Conservation (phyloP, 2,113 vertebrate species). For the Mohoua ochrocephala region DNA sequence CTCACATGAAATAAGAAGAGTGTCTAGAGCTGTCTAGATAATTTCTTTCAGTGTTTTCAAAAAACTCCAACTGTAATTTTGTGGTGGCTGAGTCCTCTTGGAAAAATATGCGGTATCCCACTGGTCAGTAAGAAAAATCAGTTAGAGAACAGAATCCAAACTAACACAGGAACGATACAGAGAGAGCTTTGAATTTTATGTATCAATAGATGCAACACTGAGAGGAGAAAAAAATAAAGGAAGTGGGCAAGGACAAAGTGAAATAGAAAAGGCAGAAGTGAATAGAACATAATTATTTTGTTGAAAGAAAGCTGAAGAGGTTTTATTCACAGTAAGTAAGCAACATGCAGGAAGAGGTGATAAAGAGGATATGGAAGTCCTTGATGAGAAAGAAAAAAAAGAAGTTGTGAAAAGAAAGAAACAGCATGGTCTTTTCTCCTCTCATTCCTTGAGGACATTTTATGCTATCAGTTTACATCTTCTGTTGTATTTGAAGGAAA, state of each 20-base stretch:
- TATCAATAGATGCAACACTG: accelerated
- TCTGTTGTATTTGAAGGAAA: too few relatives aligned
- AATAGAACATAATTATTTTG: not conserved
- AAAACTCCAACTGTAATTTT: not conserved
- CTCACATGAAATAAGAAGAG: not conserved
- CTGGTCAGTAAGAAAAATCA: not conserved
- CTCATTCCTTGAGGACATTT: not conserved
- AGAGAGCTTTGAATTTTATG: not conserved
- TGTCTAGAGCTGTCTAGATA: not conserved
- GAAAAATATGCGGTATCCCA: not conserved
- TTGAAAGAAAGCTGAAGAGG: not conserved
- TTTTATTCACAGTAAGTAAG: not conserved
- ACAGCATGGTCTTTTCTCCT: accelerated
- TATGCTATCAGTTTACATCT: not conserved
- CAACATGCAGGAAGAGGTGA: not conserved
- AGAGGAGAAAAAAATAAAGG: not conserved
- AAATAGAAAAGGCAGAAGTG: not conserved
- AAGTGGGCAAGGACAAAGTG: not conserved
- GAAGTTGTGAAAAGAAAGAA: not conserved
- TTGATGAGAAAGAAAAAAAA: not conserved
- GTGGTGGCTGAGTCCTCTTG: not conserved
- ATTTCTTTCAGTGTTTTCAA: not conserved
- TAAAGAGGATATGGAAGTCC: not conserved
- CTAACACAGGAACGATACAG: not conserved
- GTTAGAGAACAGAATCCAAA: not conserved